Evolutionary conservation across 2,113 vertebrate species (phyloP), one percentile per base, ranked within the genome.

Genomic region (Gulo gulo): DNA sequence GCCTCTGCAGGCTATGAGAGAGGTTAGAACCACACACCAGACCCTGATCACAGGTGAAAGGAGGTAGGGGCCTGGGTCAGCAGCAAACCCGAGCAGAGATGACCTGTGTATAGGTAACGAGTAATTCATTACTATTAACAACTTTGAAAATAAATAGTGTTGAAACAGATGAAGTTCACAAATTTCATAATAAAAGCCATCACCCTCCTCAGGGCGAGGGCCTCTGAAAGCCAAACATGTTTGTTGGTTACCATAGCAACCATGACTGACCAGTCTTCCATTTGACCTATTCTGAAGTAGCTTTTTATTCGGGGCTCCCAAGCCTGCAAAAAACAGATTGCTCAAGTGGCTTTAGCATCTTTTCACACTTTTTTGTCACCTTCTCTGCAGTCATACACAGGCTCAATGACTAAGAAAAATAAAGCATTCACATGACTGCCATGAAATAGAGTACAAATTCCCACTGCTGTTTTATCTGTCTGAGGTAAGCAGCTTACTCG

Each of bases 181-280:
- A 95, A 90, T 97, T 94, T 95, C 94, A 61, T 71, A 95, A 96
- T 80, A 55, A 94, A 97, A 92, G 76, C 57, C 80, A 83, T 52
- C 83, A 34, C 74, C 80, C 57, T 90, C 34, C 74, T 96, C 42
- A 63, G 47, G 95, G 88, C 82, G 52, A 91, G 78, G 73, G 73
- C 93, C 85, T 92, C 76, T 79, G 3, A 88, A 96, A 91, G 81
- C 69, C 92, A 95, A 81, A 95, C 63, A 61, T 96, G 88, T 97
- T 97, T 97, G 91, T 82, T 85, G 84, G 96, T 97, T 95, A 78
- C 96, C 81, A 39, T 91, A 55, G 94, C 76, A 97, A 97, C 94
- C 23, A 4, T 0, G 26, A 88, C 79, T 45, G 42, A n/a, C 65
- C 47, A 11, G 59, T 34, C 11, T 1, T 80, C 65, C 55, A 42